Evolutionary conservation across 2,113 vertebrate genomes (phyloP), one percentile per base, ranked within the genome.

Genomic region (Alexandromys fortis): DNA sequence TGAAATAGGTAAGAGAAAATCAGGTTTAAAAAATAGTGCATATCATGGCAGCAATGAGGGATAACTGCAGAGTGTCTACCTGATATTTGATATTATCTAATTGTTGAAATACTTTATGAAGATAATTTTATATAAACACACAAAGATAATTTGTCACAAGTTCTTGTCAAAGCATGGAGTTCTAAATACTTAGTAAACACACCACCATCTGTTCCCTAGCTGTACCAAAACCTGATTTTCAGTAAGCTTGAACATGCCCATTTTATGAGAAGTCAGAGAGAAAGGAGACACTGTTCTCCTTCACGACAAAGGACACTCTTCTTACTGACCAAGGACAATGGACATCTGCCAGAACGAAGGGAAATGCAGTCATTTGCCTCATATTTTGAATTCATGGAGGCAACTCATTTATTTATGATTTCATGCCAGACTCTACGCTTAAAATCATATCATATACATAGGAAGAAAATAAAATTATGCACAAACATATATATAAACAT

Each of bases 41-140:
- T 49, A 28, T 58, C 16, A 87, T n/a, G 8, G 38, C n/a, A 87
- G 38, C 49, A 87, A 86, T 68, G 28, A 58, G 49, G 24, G 52
- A 55, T 77, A 87, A 73, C 75, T 97, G 47, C 14, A 61, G 7
- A 47, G 13, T 70, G 91, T 55, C 65, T 89, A 86, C 24, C n/a
- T 61, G 10, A 82, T 82, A 93, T 86, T 72, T 79, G 47, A 78
- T 38, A 90, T 89, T 72, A 76, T 88, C 38, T 86, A 73, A 67
- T 65, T 94, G 16, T 42, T 92, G 47, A 87, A 90, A 45, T 83
- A 67, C 30, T 78, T 92, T 88, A 88, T 78, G 75, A 92, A 89
- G 30, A 87, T 87, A 79, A 92, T 93, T 91, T 77, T 72, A 10
- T 70, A 24, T 81, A 73, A 86, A 12, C 65, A 19, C 65, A 19